Base-by-base conservation (phyloP, 2,113 vertebrate genomes). In the Sterna hirundo region DNA sequence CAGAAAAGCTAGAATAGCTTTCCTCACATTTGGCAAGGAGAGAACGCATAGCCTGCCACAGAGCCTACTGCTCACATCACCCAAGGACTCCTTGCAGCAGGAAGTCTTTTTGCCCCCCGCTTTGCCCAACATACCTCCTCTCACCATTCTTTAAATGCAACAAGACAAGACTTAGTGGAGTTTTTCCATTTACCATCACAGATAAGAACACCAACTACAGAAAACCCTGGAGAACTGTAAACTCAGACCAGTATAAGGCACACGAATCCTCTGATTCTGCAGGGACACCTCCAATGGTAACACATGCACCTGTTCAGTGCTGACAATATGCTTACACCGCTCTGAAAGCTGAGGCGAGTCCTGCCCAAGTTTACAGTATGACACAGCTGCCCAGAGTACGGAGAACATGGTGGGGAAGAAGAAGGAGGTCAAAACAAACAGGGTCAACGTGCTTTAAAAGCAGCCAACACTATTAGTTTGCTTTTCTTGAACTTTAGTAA, bases 291-390 rank as follows among this genome's bases (percentile, higher is more conserved):
- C 40, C 16, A 13, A 7, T 3, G 30, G 26, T 22, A 44, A 62
- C 3, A 12, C 3, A 12, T 1, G 0, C 16, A 20, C 29, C 47
- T 34, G 18, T 20, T 52, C 4, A 29, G 13, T 25, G 17, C 27
- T 62, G 36, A 54, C 25, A 60, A 27, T 13, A 15, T 10, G 21
- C 34, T 76, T 26, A 54, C 21, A 4, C 22, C 44, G 52, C 65
- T 74, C 69, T 46, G 25, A 80, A 72, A 14, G 15, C 34, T 23
- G 27, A 54, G 36, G 38, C 49, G 54, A 77, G 23, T 20, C 52
- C 36, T 46, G n/a, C 14, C 8, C 2, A 18, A 11, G 16, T 26
- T 57, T 83, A 49, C 60, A 51, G 30, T 15, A 40, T 6, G 4
- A 83, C 52, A 5, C 23, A 72, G 47, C 17, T 57, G 76, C 21